Evolutionary conservation across 1,140 invertebrate species (phyloP), one percentile per base, ranked within the genome.

Genomic region (Olivierus martensii): DNA sequence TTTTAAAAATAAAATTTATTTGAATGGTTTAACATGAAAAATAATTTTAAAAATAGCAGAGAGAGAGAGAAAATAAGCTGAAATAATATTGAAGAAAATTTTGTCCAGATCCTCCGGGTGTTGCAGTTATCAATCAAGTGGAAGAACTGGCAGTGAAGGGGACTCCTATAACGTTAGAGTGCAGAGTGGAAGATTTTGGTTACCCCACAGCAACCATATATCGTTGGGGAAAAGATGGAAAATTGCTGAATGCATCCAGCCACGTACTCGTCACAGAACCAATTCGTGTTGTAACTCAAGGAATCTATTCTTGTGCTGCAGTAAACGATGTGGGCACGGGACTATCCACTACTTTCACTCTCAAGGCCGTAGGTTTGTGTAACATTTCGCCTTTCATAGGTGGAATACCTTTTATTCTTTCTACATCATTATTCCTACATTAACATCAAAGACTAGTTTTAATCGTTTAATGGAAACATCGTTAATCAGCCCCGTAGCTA

Each of bases 301-400:
- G 83, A 57, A 89, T 88, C 71, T 90, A 88, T 70, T 84, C 84
- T 1, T 93, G 88, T 64, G 75, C 80, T 53, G 86, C 85, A 0
- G 76, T 78, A 62, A 91, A 89, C 66, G 77, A 81, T 21, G 87
- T 84, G 3, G 87, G 87, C 0, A 77, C 79, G 58, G 85, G 87
- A 1, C 75, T 78, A 48, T 71, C 77, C 2, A 84, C 82, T 2
- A 78, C 76, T 15, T 75, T 79, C 17, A 75, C 75, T 61, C 79
- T 92, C 56, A 43, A 51, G 21, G 56, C 55, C 51, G 51, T 53
- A 52, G 55, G 55, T 57, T 46, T 49, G 55, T 57, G 37, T 28
- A 28, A 28, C 28, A 28, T 28, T 28, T 46, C n/a, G n/a, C 14
- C 18, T 46, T 4, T 3, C 7, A 22, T 46, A 28, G 28, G 28